A percentile compares a stretch with the other conserved stretches of the same genome.
Evolutionary conservation across 2,113 vertebrate genomes (phyloP).

Genomic region (Anas platyrhynchos): DNA sequence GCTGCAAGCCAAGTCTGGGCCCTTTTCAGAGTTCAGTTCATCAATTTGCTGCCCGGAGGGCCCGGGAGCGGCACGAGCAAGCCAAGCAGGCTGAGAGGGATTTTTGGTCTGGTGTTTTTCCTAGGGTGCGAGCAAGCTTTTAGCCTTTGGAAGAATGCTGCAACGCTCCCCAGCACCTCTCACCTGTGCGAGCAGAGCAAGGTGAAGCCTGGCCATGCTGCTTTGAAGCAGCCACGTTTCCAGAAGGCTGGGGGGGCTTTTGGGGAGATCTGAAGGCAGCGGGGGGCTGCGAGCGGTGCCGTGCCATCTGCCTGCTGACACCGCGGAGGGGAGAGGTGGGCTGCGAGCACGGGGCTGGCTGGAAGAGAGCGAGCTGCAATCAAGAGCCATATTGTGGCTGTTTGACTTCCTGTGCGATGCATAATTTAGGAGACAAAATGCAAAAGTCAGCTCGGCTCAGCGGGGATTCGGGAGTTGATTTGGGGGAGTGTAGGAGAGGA

Average conservation of each 20-base stretch:
- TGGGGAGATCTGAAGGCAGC: neutral
- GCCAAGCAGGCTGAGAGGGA: neutral
- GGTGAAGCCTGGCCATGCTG: accelerated
- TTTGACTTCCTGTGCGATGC: neutral
- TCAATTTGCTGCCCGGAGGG: neutral
- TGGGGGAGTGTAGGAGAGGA: neutral
- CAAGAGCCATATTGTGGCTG: neutral
- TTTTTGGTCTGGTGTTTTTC: neutral
- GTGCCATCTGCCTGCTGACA: neutral
- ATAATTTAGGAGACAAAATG: neutral
- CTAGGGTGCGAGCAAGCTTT: neutral
- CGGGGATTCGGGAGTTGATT: neutral
- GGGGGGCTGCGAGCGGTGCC: neutral
- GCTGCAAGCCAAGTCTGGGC: slow-evolving; percentile 60
- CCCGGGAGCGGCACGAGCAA: neutral
- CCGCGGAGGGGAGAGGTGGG: accelerated
- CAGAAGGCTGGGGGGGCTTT: neutral
- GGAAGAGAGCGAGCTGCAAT: neutral
- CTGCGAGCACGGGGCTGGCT: neutral
- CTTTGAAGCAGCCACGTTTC: neutral
- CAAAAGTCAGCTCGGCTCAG: neutral
- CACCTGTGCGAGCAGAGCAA: accelerated
- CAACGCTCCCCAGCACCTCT: neutral
- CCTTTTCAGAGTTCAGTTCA: slow-evolving; percentile 35
- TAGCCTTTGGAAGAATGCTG: neutral